phyloP scores from a whole-genome alignment of 2,797 vertebrate species.

The Sandelia bainsii region DNA sequence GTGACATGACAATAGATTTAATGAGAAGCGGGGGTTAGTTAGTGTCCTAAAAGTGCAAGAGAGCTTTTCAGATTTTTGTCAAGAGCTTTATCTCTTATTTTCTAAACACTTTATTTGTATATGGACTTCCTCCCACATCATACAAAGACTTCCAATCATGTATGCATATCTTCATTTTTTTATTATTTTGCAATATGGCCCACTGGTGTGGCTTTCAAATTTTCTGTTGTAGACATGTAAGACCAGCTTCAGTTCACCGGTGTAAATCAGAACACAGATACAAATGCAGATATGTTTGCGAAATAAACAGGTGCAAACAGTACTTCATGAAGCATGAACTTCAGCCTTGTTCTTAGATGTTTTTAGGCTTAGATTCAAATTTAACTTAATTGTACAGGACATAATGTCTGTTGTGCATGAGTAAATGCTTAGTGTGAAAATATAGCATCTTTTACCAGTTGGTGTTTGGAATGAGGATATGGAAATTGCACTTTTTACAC shows the following conservation, averaged over 20 bases:
- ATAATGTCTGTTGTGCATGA: not conserved
- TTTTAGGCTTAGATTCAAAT: not conserved
- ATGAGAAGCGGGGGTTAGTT: not conserved
- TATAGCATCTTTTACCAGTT: not conserved
- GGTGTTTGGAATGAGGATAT: not conserved
- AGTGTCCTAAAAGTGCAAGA: not conserved
- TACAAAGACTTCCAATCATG: too few relatives aligned
- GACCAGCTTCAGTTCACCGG: not conserved
- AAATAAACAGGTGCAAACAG: too few relatives aligned
- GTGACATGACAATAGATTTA: not conserved
- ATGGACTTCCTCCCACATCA: too few relatives aligned
- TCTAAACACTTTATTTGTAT: too few relatives aligned
- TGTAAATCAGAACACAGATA: not conserved
- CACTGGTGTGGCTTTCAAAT: too few relatives aligned
- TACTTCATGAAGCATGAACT: not conserved
- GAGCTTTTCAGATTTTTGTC: not conserved
- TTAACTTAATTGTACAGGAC: not conserved
- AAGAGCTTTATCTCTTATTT: too few relatives aligned
- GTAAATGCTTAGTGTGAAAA: conserved; percentile 3
- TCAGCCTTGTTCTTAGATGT: not conserved
- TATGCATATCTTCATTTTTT: too few relatives aligned
- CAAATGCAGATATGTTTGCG: not conserved
- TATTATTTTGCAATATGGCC: not conserved
- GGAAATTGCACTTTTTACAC: not conserved
- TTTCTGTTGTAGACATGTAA: too few relatives aligned